A percentile compares a stretch with the other conserved stretches of the same genome.
Conservation (phyloP, 2,113 vertebrate genomes). For the Maccullochella peelii region DNA sequence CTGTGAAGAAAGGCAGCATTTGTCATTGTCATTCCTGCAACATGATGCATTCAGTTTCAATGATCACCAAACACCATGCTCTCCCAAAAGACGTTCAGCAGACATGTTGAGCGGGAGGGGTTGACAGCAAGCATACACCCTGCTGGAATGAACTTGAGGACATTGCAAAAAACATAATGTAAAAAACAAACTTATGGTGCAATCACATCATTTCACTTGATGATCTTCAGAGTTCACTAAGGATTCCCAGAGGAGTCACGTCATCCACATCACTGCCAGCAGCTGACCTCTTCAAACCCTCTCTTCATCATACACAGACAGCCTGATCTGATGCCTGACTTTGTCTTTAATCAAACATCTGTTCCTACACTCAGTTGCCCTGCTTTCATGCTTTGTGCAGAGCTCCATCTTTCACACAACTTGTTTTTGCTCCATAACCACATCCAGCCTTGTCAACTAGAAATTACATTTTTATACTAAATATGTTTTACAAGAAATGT, state of each 20-base stretch:
- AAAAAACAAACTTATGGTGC: slow-evolving; percentile 14
- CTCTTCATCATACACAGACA: slow-evolving; percentile 28
- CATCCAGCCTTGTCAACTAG: not conserved
- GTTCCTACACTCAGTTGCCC: slow-evolving; percentile 10
- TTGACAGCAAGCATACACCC: slow-evolving; percentile 22
- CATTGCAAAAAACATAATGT: not conserved
- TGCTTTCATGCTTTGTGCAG: not conserved
- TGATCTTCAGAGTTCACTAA: slow-evolving; percentile 25
- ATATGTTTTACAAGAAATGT: not conserved
- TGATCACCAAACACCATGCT: slow-evolving; percentile 28
- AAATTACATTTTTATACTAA: not conserved
- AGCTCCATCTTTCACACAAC: not conserved
- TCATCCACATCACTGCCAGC: slow-evolving; percentile 33
- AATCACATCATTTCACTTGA: slow-evolving; percentile 2
- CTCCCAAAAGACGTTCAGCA: slow-evolving; percentile 22
- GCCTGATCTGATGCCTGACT: slow-evolving; percentile 33
- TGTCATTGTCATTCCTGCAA: slow-evolving; percentile 53
- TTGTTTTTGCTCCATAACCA: not conserved
- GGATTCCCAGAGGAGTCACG: slow-evolving; percentile 17
- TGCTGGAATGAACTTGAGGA: slow-evolving; percentile 27
- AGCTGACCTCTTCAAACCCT: slow-evolving; percentile 42
- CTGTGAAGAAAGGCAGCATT: slow-evolving; percentile 39
- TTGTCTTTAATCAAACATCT: slow-evolving; percentile 42
- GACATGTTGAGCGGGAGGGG: not conserved
- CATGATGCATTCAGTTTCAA: slow-evolving; percentile 39